These are phyloP conservation scores for Corydoras sp. DNA, from an alignment of 2,113 vertebrate species.

Conservation along the genomic window DNA sequence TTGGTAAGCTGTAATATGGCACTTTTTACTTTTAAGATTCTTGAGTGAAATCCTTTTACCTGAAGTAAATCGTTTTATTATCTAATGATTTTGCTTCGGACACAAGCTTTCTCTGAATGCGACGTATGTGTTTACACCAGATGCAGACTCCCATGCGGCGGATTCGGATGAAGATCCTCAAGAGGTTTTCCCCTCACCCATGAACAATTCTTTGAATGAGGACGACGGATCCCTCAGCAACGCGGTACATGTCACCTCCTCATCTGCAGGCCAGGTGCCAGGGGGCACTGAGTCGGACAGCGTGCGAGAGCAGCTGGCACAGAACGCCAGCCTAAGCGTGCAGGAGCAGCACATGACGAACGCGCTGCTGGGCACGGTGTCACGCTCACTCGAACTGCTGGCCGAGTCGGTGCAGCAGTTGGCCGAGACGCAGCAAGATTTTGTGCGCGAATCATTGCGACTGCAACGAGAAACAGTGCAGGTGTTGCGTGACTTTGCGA, in stretches of 20 bases:
- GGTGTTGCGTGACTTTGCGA: conserved; percentile 68
- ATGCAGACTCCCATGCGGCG: conserved; percentile 48
- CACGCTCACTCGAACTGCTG: conserved; percentile 68
- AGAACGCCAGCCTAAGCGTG: conserved; percentile 60
- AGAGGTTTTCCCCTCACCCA: conserved; percentile 33
- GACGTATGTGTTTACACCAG: conserved; percentile 33
- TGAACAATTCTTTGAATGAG: conserved; percentile 32
- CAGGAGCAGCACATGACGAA: conserved; percentile 70
- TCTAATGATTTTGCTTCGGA: no score
- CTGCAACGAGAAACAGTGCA: conserved; percentile 70
- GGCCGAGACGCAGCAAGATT: conserved; percentile 71
- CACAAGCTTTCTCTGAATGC: no score
- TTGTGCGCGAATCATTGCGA: conserved; percentile 65
- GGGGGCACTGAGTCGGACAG: conserved; percentile 14
- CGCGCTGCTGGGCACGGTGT: conserved; percentile 63
- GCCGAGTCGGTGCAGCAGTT: conserved; percentile 71
- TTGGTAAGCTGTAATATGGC: no score
- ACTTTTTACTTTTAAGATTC: no score
- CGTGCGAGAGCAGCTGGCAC: conserved; percentile 36
- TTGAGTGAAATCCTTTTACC: no score
- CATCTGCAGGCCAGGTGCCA: conserved; percentile 7
- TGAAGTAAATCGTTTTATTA: no score
- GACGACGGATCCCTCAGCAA: conserved; percentile 38
- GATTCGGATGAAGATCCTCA: conserved; percentile 64
- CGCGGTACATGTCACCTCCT: conserved; percentile 39